Percentiles rank a stretch among this genome's conserved stretches.
Conservation (phyloP, 2,888 invertebrate genomes). For the Augochlorella aurata region DNA sequence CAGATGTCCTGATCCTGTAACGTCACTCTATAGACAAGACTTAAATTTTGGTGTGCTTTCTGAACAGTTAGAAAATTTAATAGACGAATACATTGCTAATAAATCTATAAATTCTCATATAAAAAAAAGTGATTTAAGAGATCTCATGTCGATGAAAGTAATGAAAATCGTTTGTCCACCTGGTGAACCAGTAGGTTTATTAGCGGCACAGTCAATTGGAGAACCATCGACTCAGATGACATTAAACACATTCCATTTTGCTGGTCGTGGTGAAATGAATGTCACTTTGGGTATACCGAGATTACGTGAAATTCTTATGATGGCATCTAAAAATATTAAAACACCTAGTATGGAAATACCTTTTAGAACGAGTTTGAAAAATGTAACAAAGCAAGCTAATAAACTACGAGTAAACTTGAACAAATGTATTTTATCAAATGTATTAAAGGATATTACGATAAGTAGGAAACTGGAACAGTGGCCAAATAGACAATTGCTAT, state of each 20-base stretch:
- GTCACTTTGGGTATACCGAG: conserved; percentile 99
- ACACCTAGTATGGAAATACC: conserved; percentile 99
- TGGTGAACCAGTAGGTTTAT: conserved; percentile 97
- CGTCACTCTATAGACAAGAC: conserved; percentile 88
- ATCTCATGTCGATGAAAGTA: conserved; percentile 89
- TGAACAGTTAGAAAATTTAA: conserved; percentile 89
- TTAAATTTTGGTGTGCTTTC: conserved; percentile 91
- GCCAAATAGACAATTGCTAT: conserved; percentile 84
- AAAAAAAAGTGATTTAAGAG: conserved; percentile 83
- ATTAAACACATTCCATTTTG: conserved; percentile 99
- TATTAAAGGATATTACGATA: conserved; percentile 88
- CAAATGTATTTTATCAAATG: conserved; percentile 90
- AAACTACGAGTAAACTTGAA: conserved; percentile 89
- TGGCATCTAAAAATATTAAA: conserved; percentile 94
- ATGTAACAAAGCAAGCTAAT: conserved; percentile 85
- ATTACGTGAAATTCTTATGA: conserved; percentile 97
- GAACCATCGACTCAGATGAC: conserved; percentile 99
- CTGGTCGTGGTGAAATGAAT: conserved; percentile 99
- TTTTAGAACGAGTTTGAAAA: conserved; percentile 84
- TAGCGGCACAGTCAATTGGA: conserved; percentile 99
- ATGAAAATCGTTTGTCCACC: conserved; percentile 91
- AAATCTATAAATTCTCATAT: conserved; percentile 29
- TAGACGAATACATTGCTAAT: conserved; percentile 85
- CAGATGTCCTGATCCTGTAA: conserved; percentile 89
- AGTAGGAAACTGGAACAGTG: conserved; percentile 84